Evolutionary conservation across 2,888 invertebrate genomes (phyloP).

Genomic region (Leucoptera coffeella): DNA sequence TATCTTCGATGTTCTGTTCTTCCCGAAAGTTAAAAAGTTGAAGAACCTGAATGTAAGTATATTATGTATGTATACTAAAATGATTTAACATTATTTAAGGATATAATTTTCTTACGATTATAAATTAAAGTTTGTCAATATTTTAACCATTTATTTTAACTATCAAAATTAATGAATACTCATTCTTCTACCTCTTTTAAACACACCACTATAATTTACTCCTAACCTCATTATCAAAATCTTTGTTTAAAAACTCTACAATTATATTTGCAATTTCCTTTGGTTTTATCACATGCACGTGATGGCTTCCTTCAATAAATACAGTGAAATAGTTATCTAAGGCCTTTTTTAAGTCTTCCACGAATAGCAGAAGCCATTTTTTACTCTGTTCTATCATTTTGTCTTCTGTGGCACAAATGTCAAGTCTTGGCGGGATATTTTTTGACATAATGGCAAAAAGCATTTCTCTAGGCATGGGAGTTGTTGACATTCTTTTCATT

Average conservation of each 20-base stretch:
- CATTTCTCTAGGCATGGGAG: conserved; percentile 14
- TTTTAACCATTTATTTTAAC: too few species aligned
- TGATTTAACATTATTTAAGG: too few species aligned
- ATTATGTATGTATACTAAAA: too few species aligned
- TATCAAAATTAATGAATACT: too few species aligned
- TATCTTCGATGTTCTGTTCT: too few species aligned
- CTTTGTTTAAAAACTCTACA: conserved; percentile 17
- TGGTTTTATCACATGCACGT: conserved; percentile 51
- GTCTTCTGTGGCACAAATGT: conserved; percentile 13
- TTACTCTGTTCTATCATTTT: conserved; percentile 6
- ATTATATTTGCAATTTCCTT: conserved; percentile 29
- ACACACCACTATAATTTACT: too few species aligned
- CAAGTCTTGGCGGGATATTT: conserved; percentile 16
- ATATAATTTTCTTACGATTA: too few species aligned
- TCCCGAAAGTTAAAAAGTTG: too few species aligned
- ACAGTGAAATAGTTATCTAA: conserved; percentile 11
- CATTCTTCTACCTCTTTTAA: too few species aligned
- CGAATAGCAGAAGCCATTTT: conserved; percentile 10
- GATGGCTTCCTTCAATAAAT: conserved; percentile 46
- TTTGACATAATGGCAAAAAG: conserved; percentile 12
- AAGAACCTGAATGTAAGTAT: too few species aligned
- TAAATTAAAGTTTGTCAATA: too few species aligned
- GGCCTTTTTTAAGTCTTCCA: conserved; percentile 12
- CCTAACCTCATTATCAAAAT: conserved; percentile 3
- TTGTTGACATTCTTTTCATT: conserved; percentile 14